Percentiles rank a stretch among this genome's conserved stretches.
Conservation (phyloP, 2,113 vertebrate genomes). For the Mohoua ochrocephala region DNA sequence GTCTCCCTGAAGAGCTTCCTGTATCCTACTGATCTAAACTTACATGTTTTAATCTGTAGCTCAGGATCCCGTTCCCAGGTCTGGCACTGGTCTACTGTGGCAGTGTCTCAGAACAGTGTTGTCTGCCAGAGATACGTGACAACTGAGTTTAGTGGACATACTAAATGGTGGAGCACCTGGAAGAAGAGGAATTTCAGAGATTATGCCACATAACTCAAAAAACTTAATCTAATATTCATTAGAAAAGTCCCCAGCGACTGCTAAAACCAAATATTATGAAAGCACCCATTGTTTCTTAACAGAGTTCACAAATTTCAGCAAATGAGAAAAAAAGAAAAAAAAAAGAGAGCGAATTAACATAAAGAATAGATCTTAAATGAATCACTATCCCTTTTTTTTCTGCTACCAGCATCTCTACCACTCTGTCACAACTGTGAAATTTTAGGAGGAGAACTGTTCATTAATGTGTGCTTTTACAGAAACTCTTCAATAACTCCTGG, state of each 20-base stretch:
- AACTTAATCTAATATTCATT: not conserved
- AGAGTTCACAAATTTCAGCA: not conserved
- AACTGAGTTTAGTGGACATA: not conserved
- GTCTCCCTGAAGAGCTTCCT: not conserved
- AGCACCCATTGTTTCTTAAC: not conserved
- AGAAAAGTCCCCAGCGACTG: not conserved
- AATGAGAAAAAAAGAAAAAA: not conserved
- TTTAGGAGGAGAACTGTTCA: not conserved
- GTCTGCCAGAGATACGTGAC: fast-evolving
- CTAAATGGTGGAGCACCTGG: not conserved
- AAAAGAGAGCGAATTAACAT: fast-evolving
- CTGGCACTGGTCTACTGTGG: fast-evolving
- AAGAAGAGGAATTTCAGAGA: not conserved
- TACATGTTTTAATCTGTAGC: not conserved
- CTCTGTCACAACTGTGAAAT: not conserved
- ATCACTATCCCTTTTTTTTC: not conserved
- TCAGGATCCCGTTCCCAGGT: not conserved
- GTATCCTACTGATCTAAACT: not conserved
- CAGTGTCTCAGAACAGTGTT: not conserved
- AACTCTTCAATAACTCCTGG: not conserved
- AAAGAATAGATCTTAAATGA: not conserved
- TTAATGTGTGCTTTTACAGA: not conserved
- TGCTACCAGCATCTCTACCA: not conserved
- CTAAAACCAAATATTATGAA: not conserved
- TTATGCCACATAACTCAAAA: not conserved